phyloP scores from a whole-genome alignment of 2,888 invertebrate genomes.

The Athrips mouffetella region DNA sequence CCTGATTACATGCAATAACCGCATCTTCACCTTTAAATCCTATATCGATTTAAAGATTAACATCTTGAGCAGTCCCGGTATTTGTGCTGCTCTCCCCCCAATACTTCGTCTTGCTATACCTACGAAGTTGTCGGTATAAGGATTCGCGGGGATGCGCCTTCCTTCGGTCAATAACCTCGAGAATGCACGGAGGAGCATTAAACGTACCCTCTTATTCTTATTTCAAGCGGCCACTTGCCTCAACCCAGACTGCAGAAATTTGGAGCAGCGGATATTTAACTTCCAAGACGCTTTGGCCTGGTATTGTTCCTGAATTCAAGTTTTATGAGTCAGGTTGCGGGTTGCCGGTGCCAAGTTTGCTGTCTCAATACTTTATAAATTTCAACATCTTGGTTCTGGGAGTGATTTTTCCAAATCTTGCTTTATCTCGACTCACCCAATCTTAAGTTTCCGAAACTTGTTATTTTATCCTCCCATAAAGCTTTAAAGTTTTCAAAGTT shows the following conservation, averaged over 20 bases:
- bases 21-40: slow-evolving; percentile 7
- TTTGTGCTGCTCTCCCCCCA: slow-evolving; percentile 9
- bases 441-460: no score
- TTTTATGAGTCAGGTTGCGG: slow-evolving; percentile 4
- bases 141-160: slow-evolving; percentile 65
- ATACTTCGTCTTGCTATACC: slow-evolving; percentile 12
- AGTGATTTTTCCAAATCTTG: no score
- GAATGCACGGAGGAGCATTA: slow-evolving; percentile 57
- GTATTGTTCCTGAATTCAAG: slow-evolving; percentile 6
- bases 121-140: slow-evolving; percentile 44
- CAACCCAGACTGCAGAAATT: slow-evolving; percentile 8
- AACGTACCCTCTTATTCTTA: slow-evolving; percentile 47
- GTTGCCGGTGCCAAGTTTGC: background rate
- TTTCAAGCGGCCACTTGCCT: slow-evolving; percentile 32
- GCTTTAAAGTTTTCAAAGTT: no score
- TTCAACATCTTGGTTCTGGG: background rate
- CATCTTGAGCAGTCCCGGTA: slow-evolving; percentile 6
- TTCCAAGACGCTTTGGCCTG: background rate
- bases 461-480: no score
- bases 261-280: slow-evolving; percentile 2
- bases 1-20: slow-evolving; percentile 4
- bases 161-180: slow-evolving; percentile 56
- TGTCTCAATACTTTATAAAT: background rate
- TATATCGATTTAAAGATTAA: slow-evolving; percentile 8
- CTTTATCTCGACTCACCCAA: no score